Evolutionary conservation across 2,113 vertebrate genomes (phyloP).

Genomic region (Chinchilla lanigera): DNA sequence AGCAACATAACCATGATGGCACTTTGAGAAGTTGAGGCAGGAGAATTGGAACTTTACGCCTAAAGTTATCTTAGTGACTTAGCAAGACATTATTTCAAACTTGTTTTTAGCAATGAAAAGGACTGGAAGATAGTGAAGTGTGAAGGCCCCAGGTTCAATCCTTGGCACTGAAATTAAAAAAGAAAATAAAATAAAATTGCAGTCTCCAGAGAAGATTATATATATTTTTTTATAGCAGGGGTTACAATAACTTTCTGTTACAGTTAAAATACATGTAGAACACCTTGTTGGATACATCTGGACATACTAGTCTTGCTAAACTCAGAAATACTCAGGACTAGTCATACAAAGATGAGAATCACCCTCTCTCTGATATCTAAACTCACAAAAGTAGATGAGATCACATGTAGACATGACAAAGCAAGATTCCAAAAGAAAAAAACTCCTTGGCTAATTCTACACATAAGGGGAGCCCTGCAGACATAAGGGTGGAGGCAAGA

Average conservation of each 20-base stretch:
- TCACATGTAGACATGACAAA: not conserved
- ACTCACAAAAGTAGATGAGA: not conserved
- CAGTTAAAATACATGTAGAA: not conserved
- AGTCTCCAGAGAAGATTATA: not conserved
- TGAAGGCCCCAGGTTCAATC: not conserved
- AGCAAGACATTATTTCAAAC: not conserved
- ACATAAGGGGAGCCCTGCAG: rapidly evolving
- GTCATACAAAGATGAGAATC: not conserved
- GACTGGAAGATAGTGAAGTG: not conserved
- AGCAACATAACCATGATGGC: not conserved
- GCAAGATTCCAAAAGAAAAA: not conserved
- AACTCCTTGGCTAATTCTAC: not conserved
- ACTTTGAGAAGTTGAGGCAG: not conserved
- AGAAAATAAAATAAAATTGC: not conserved
- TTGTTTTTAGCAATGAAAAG: not conserved
- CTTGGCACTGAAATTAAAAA: not conserved
- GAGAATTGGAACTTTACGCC: not conserved
- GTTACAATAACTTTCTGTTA: not conserved
- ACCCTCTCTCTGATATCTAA: not conserved
- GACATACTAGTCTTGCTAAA: not conserved
- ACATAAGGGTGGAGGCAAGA: not conserved
- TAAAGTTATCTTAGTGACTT: not conserved
- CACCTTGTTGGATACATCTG: not conserved
- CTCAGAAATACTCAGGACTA: not conserved
- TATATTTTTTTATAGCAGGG: not conserved